Evolutionary conservation across 2,797 vertebrate species (phyloP).

Genomic region (Sebastolobus alascanus): DNA sequence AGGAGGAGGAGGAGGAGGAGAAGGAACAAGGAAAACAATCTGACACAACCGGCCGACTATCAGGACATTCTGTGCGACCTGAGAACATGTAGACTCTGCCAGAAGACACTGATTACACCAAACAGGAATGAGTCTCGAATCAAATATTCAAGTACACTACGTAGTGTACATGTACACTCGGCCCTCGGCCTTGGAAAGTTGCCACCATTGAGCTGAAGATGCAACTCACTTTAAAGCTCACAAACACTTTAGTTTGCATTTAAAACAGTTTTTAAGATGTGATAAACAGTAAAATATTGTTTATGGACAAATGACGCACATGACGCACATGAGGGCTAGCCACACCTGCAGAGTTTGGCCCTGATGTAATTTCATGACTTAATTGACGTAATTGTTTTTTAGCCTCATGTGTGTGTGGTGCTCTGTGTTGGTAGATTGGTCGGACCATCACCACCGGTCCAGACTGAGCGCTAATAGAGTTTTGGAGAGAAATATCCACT

Average conservation of each 20-base stretch:
- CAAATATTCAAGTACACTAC: not conserved
- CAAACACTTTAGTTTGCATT: not conserved
- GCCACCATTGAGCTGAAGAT: not conserved
- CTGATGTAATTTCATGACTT: not conserved
- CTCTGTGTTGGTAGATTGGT: not conserved
- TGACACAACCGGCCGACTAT: constrained; percentile 57
- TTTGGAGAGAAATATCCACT: not conserved
- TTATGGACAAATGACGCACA: not conserved
- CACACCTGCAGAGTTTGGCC: not conserved
- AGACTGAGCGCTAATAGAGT: not conserved
- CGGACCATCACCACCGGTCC: not conserved
- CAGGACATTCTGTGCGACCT: constrained; percentile 72
- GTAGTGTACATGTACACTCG: not conserved
- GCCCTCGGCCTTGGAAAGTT: not conserved
- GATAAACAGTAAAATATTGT: not conserved
- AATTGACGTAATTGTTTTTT: not conserved
- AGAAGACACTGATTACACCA: constrained; percentile 31
- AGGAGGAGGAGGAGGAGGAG: constrained; percentile 59
- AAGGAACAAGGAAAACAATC: constrained; percentile 78
- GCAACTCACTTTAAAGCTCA: not conserved
- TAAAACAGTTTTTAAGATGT: not conserved
- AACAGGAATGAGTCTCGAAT: constrained; percentile 20
- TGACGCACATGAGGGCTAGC: not conserved
- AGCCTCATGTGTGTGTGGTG: not conserved
- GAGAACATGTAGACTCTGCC: constrained; percentile 44